Evolutionary conservation across 1,140 invertebrate species (phyloP).

Genomic region (Megalonaias nervosa): DNA sequence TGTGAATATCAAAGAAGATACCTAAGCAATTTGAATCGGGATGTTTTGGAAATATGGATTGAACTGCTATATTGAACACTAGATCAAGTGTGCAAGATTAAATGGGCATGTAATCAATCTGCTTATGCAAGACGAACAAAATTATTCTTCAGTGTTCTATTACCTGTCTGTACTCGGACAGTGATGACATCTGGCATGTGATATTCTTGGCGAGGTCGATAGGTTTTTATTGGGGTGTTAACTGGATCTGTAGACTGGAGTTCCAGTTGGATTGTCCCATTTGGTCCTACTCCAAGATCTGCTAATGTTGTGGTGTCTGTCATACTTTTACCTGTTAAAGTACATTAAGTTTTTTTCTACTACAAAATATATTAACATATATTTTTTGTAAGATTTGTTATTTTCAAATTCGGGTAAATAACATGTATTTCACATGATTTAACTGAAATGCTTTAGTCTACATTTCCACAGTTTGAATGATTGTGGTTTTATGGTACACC

Average conservation of each 20-base stretch:
- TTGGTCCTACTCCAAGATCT: constrained; percentile 69
- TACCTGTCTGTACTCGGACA: constrained; percentile 65
- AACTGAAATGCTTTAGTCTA: neutral
- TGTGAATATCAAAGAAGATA: too few species aligned
- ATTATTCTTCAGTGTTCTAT: constrained; percentile 4
- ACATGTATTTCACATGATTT: neutral
- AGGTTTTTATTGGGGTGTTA: constrained; percentile 68
- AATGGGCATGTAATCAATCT: neutral
- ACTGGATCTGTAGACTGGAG: constrained; percentile 70
- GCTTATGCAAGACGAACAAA: neutral
- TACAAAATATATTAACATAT: neutral
- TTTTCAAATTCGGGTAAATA: too few species aligned
- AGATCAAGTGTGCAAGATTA: too few species aligned
- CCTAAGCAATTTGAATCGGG: too few species aligned
- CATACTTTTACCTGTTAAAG: constrained; percentile 55
- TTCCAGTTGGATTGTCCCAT: constrained; percentile 71
- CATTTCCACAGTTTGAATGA: neutral
- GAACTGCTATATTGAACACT: too few species aligned
- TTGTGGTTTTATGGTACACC: too few species aligned
- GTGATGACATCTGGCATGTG: constrained; percentile 71
- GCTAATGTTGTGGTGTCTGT: constrained; percentile 61
- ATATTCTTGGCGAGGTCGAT: constrained; percentile 66
- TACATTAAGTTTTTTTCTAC: neutral
- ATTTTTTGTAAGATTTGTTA: too few species aligned
- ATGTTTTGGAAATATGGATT: too few species aligned